Base-by-base conservation (phyloP, 1,140 invertebrate genomes). In the Prorops nasuta region DNA sequence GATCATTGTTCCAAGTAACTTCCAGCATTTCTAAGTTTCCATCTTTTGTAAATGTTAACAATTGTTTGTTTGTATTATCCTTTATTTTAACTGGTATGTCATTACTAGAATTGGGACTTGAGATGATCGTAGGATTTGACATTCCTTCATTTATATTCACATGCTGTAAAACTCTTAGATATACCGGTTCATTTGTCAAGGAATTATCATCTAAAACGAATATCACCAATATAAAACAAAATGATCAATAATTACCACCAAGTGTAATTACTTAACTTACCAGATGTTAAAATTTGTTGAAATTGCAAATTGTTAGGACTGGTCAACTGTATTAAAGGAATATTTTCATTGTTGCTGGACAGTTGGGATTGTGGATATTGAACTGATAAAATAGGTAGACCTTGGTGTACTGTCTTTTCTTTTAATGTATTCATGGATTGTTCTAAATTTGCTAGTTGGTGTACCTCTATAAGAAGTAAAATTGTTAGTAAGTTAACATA, bases 1-100 rank as follows among this genome's bases (percentile, higher is more conserved):
- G 17, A 1, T 42, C 45, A n/a, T 65, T 51, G 32, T 59, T 54
- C 58, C 58, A 61, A 28, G 44, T 17, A 36, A 67, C 37, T 16
- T 66, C 60, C 12, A 64, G 19, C 43, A 68, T 53, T 56, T 61
- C 51, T 28, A 68, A 39, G 54, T 40, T 63, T 37, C 64, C 66
- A 39, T 66, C 64, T 19, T 66, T 57, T n/a, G 53, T 51, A 17
- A 68, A 36, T 18, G 62, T 61, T 20, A 67, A 46, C 34, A 63
- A 45, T 32, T 59, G 64, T 35, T 57, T 66, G 9, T 14, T 49
- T 6, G 44, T 32, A 3, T 20, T 36, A 7, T 58, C 49, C 28
- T 54, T 56, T 6, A 49, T 17, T 44, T 57, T 53, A 0, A 43
- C 34, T 6, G 51, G 12, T 28, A 14, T 37, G 12, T 51, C 37